Evolutionary conservation across 2,888 invertebrate genomes (phyloP).

Genomic region (Masnerella sp.): DNA sequence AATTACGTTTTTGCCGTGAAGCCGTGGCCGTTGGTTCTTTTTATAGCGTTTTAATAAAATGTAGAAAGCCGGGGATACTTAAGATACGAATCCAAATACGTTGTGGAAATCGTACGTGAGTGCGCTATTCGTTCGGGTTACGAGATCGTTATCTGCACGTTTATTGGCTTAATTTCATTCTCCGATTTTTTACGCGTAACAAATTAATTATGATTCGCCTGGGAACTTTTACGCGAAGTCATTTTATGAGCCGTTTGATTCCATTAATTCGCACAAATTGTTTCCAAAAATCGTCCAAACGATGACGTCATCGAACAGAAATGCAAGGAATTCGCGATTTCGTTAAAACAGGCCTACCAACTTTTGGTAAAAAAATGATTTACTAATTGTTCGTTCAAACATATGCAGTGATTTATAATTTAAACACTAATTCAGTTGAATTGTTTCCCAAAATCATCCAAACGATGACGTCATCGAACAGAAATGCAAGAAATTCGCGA

Average conservation of each 20-base stretch:
- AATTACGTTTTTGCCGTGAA: too few species aligned
- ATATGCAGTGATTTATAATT: too few species aligned
- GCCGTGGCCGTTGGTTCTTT: too few species aligned
- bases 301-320: too few species aligned
- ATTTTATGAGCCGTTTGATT: conserved; percentile 22
- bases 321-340: too few species aligned
- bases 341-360: too few species aligned
- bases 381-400: too few species aligned
- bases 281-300: conserved; percentile 8
- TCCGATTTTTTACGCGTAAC: conserved; percentile 15
- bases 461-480: too few species aligned
- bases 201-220: conserved; percentile 22
- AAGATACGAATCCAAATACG: conserved; percentile 12
- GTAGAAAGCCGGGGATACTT: conserved; percentile 10
- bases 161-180: conserved; percentile 28
- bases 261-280: conserved; percentile 20
- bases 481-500: too few species aligned
- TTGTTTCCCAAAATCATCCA: conserved; percentile 5
- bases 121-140: conserved; percentile 12
- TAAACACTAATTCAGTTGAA: too few species aligned
- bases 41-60: conserved; percentile 1
- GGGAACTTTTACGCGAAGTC: background rate
- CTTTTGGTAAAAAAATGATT: too few species aligned
- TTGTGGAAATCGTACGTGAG: conserved; percentile 28
- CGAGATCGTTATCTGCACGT: conserved; percentile 26